A percentile compares a stretch with the other conserved stretches of the same genome.
Evolutionary conservation across 35 echinoderm and acorn worm species (phyloP).

Genomic region (Chiridota heheva): DNA sequence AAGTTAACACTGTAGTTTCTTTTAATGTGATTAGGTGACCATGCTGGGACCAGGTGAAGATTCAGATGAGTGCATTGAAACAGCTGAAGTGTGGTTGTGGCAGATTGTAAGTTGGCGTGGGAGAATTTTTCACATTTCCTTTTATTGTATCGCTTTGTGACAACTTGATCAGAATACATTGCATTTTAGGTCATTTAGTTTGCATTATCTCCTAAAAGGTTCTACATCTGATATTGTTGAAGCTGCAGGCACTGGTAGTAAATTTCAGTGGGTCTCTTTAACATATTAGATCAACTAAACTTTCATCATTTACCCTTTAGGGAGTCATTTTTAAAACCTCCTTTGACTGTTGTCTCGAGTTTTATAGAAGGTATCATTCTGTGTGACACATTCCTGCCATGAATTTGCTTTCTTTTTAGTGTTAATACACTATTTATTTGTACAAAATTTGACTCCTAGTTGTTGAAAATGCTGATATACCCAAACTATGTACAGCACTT

Average conservation of each 20-base stretch:
- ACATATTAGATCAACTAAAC: background rate
- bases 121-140: background rate
- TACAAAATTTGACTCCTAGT: too few relatives aligned
- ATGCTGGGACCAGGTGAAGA: slow-evolving; percentile 81
- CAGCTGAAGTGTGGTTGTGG: slow-evolving; percentile 83
- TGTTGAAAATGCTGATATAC: too few relatives aligned
- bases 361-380: too few relatives aligned
- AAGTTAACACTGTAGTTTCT: background rate
- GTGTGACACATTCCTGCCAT: too few relatives aligned
- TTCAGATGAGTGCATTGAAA: slow-evolving; percentile 58
- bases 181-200: background rate
- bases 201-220: background rate
- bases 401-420: too few relatives aligned
- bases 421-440: too few relatives aligned
- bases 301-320: too few relatives aligned
- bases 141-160: background rate
- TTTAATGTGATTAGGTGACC: slow-evolving; percentile 43
- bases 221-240: background rate
- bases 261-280: background rate
- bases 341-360: too few relatives aligned
- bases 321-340: too few relatives aligned
- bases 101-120: slow-evolving; percentile 67
- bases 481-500: too few relatives aligned
- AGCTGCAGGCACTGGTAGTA: background rate
- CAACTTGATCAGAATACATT: background rate